Base-by-base conservation (phyloP, 2,797 vertebrate genomes). In the Sebastes hubbsi region DNA sequence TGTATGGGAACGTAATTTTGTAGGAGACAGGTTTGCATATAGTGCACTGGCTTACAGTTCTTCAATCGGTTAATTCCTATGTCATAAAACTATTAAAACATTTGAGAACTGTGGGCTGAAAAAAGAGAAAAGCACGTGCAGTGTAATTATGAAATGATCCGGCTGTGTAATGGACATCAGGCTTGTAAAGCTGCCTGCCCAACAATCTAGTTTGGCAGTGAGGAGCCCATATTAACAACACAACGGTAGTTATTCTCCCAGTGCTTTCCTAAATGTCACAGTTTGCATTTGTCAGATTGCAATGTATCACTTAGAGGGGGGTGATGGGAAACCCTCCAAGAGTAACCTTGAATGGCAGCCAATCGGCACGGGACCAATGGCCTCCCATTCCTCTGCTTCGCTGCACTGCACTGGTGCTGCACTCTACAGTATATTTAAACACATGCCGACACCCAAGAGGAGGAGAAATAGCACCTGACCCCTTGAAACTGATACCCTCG, bases 261-360 rank as follows among this genome's bases (percentile, higher is more conserved):
- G 90, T 89, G 90, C 92, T 94, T 92, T 86, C 87, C 93, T 95
- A 96, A 96, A 95, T 93, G 94, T 95, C 95, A 94, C 94, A 93
- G 93, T 95, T 95, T 95, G 93, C 93, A 94, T 94, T 94, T 95
- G 95, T 95, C 94, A 95, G 92, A 93, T 95, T 91, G 92, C 93
- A 93, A 95, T 96, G 95, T 91, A 94, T 96, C 94, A 96, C 94
- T 93, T 94, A 80, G 94, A 94, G 92, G 93, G 94, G 92, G 93
- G 92, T 84, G 93, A 93, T 92, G 93, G 94, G 94, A 96, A 94
- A 87, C 83, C 92, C 92, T 96, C 92, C 94, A 95, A 94, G 92
- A 93, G 92, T 91, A 94, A 90, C 94, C 90, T 95, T 96, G 95
- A 96, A 96, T 93, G 92, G 93, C 94, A 95, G 95, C 94, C 94